These are phyloP conservation scores for Callionymus lyra DNA, from an alignment of 2,113 vertebrate species.

Conservation along the genomic window DNA sequence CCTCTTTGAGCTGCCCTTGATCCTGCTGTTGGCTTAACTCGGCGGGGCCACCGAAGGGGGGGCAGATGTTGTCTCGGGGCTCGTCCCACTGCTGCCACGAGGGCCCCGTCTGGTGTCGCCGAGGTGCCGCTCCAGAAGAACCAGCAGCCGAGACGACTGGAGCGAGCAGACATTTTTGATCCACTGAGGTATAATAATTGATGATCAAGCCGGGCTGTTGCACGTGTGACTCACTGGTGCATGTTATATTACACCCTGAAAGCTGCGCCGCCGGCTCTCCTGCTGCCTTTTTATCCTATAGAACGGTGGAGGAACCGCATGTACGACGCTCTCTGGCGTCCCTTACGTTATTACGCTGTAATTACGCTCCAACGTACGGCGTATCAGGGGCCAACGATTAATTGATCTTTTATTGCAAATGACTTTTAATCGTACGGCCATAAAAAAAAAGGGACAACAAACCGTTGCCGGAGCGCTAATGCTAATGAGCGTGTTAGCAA, in stretches of 20 bases:
- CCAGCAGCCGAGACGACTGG: conserved; percentile 23
- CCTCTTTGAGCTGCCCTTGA: conserved; percentile 53
- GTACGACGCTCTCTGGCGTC: too few relatives aligned
- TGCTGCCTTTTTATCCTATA: conserved; percentile 38
- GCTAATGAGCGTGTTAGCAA: too few relatives aligned
- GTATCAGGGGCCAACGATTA: too few relatives aligned
- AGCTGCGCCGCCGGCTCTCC: conserved; percentile 37
- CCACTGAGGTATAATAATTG: conserved; percentile 76
- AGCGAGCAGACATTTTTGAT: conserved; percentile 61
- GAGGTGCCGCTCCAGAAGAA: conserved; percentile 39
- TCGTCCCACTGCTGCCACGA: conserved; percentile 40
- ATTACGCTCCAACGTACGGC: too few relatives aligned
- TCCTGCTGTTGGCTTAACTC: conserved; percentile 60
- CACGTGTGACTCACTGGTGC: conserved; percentile 62
- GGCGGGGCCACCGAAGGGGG: conserved; percentile 53
- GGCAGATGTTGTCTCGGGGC: conserved; percentile 72
- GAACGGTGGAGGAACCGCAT: conserved; percentile 9
- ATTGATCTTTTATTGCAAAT: too few relatives aligned
- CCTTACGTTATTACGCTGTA: too few relatives aligned
- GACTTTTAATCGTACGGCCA: too few relatives aligned
- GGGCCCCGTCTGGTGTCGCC: conserved; percentile 53
- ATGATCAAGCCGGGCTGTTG: conserved; percentile 71
- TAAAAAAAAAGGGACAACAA: too few relatives aligned
- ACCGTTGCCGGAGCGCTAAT: too few relatives aligned
- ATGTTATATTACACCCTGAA: conserved; percentile 47